A percentile compares a stretch with the other conserved stretches of the same genome.
Evolutionary conservation across 2,113 vertebrate species (phyloP).

Genomic region (Ptilorrhoa leucosticta): DNA sequence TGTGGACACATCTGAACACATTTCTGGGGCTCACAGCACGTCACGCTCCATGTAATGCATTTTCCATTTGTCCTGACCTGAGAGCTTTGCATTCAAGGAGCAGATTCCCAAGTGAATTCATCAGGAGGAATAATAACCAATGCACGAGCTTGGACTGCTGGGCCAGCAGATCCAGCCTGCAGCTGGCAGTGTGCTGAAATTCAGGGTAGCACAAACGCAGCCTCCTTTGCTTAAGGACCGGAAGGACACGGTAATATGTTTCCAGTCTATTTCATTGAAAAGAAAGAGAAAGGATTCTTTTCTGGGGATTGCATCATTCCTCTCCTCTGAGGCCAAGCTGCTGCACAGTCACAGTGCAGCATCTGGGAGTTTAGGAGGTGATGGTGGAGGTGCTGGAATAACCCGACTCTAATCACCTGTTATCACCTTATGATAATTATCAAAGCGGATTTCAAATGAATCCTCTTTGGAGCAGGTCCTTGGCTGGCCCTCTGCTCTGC

Average conservation of each 20-base stretch:
- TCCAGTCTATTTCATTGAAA: neutral
- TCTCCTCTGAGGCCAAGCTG: neutral
- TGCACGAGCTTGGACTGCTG: neutral
- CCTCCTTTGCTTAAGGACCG: neutral
- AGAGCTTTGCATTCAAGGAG: neutral
- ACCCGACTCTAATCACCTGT: neutral
- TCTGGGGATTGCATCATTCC: neutral
- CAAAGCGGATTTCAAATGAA: neutral
- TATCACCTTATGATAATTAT: slow-evolving; percentile 2
- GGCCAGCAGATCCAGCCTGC: slow-evolving; percentile 7
- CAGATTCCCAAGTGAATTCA: neutral
- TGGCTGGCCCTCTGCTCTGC: neutral
- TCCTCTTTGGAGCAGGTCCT: slow-evolving; percentile 27
- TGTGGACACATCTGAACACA: neutral
- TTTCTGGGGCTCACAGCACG: neutral
- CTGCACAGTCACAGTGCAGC: neutral
- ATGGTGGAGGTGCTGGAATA: neutral
- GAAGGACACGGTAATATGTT: neutral
- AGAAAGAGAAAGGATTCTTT: neutral
- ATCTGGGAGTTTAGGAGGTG: neutral
- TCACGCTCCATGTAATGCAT: neutral
- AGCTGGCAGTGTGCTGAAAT: neutral
- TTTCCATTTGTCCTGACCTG: neutral
- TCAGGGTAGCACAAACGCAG: neutral
- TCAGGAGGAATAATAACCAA: neutral